Evolutionary conservation across 2,888 invertebrate species (phyloP), one percentile per base, ranked within the genome.

Genomic region (Cryptophagus acutangulus): DNA sequence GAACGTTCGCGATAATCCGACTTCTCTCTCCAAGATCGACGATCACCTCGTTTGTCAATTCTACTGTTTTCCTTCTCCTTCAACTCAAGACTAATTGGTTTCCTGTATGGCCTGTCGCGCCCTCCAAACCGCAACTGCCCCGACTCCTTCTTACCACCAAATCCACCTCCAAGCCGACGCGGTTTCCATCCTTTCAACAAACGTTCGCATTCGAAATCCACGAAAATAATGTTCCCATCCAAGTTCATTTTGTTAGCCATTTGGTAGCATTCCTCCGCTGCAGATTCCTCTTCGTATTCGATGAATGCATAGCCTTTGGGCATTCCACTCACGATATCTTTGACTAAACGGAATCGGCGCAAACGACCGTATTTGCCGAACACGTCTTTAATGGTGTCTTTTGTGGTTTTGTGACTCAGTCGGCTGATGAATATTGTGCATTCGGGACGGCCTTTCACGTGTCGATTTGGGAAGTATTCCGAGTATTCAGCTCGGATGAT

Each of bases 61-160:
- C 39, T 51, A 18, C 43, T 46, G 17, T 52, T 51, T 26, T 55
- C 54, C 31, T 58, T 41, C 48, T 67, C 64, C 40, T 59, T 57
- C 6, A 63, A 33, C 52, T 66, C 64, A 17, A 71, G 49, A 45
- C 54, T 55, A 29, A 79, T 77, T 2, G 85, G 85, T 63, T 74
- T 79, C 52, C 72, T 79, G 61, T 87, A 91, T 0, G 87, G 88
- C 54, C 87, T 72, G 38, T 84, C 84, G 53, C 78, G 75, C 31
- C 92, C 84, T 1, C 92, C 92, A 71, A 92, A 93, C 43, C 92
- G 69, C 28, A 92, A 71, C 62, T 93, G 92, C 0, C 92, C 92
- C 0, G 91, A 85, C 65, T 88, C 87, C 58, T 86, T 89, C 49
- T 76, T 78, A 0, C 92, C 92, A 2, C 89, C 89, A 61, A 90